Base-by-base conservation (phyloP, 1,140 invertebrate genomes). In the Drosophila nannoptera region DNA sequence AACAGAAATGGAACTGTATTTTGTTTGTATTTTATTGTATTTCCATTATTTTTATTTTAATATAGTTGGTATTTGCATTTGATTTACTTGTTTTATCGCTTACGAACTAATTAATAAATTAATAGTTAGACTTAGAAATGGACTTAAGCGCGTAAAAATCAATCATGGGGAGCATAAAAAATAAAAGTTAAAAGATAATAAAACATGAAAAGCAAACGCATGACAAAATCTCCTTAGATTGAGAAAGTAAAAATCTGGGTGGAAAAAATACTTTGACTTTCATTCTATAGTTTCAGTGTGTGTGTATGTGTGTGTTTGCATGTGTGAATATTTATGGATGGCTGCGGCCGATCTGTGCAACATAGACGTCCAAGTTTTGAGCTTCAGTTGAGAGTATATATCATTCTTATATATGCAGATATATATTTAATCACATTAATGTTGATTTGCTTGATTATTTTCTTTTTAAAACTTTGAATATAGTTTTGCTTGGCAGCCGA, bases 101-200 rank as follows among this genome's bases (percentile, higher is more conserved):
- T 86, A 86, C 81, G 50, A 86, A 86, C 81, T 86, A 86, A 86
- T 86, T 86, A 86, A 86, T 86, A 86, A 86, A 86, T 86, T 87
- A 86, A 82, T 86, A 87, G 68, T 86, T 86, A 86, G 55, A 73
- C 81, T 86, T 86, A 86, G 69, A 81, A 75, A 64, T 70, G 49
- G 50, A 54, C 82, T 81, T 81, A 86, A 77, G 54, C 62, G 69
- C 46, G 70, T 77, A 77, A 60, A 81, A 82, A 70, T 86, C 61
- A 81, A 76, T 81, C 64, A 87, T 71, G 69, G 60, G 55, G 35
- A 67, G 48, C 63, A 49, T 49, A 63, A 56, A 56, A 31, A 59
- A 65, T 67, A 69, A 80, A 7, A 45, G 45, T 31, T 32, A 45
- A 11, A 56, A 56, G 32, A 33, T 43, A 42, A 43, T 5, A 7